Percentiles rank a stretch among this genome's conserved stretches.
Conservation (phyloP, 2,797 vertebrate species). For the Petrocephalus sullivani region DNA sequence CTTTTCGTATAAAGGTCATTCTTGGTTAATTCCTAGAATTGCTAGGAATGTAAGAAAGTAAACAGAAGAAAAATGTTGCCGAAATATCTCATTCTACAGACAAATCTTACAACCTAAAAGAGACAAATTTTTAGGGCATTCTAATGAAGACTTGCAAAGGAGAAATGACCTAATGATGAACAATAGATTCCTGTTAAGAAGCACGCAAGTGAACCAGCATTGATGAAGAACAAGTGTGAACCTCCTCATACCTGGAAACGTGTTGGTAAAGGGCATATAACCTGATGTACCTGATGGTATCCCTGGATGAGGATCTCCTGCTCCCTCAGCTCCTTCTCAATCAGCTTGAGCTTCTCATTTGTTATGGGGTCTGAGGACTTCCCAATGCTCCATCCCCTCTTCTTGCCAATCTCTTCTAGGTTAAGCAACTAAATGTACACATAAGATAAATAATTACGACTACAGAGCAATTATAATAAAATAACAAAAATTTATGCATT, state of each 20-base stretch:
- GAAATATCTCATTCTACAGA: background rate
- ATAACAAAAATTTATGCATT: background rate
- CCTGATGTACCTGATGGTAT: slow-evolving; percentile 76
- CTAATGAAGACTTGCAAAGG: background rate
- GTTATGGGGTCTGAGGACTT: slow-evolving; percentile 51
- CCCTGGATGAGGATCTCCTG: slow-evolving; percentile 87
- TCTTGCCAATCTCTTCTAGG: slow-evolving; percentile 66
- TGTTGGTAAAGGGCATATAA: slow-evolving; percentile 11
- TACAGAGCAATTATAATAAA: background rate
- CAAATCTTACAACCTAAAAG: background rate
- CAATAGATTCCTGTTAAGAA: background rate
- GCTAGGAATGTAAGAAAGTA: background rate
- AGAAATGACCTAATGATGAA: background rate
- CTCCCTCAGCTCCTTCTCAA: slow-evolving; percentile 78
- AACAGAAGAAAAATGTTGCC: background rate
- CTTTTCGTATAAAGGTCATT: background rate
- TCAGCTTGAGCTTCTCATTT: slow-evolving; percentile 68
- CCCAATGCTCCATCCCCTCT: slow-evolving; percentile 49
- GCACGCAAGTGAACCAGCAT: background rate
- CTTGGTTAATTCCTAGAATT: background rate
- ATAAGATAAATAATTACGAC: background rate
- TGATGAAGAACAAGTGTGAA: background rate
- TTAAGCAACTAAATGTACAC: slow-evolving; percentile 60
- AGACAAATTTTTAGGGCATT: background rate
- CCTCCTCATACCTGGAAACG: background rate